Percentiles rank a stretch among this genome's conserved stretches.
These are phyloP conservation scores for Hormaphis cornu DNA, from an alignment of 1,140 invertebrate species.

Conservation along the genomic window DNA sequence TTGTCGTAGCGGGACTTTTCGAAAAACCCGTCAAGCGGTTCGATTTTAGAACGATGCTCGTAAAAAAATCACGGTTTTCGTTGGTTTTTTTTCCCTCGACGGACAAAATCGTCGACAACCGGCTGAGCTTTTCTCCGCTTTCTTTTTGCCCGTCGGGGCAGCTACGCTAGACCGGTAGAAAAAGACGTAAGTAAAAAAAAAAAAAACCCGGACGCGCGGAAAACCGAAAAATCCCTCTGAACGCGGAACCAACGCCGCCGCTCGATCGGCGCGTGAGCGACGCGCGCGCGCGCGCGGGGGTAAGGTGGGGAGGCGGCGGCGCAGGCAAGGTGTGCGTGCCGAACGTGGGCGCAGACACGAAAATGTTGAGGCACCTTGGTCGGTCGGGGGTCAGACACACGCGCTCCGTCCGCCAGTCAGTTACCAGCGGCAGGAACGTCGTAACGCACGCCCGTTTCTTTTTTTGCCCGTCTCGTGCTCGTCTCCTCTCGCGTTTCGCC, in stretches of 20 bases:
- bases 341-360: constrained; percentile 32
- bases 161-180: too few species aligned
- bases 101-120: too few species aligned
- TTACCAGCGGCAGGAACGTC: constrained; percentile 19
- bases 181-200: too few species aligned
- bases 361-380: constrained; percentile 33
- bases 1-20: too few species aligned
- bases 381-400: constrained; percentile 32
- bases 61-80: too few species aligned
- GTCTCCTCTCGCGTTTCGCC: constrained; percentile 25
- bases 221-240: too few species aligned
- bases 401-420: constrained; percentile 25
- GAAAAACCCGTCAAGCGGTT: too few species aligned
- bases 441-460: constrained; percentile 26
- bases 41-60: too few species aligned
- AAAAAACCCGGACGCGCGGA: not conserved
- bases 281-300: not conserved
- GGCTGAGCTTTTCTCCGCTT: too few species aligned
- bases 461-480: constrained; percentile 27
- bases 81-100: too few species aligned
- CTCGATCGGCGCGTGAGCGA: not conserved
- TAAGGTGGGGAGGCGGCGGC: not conserved
- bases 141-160: too few species aligned
- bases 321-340: constrained; percentile 27
- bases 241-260: not conserved